phyloP scores from a whole-genome alignment of 1,140 invertebrate genomes.

The Nasonia longicornis region DNA sequence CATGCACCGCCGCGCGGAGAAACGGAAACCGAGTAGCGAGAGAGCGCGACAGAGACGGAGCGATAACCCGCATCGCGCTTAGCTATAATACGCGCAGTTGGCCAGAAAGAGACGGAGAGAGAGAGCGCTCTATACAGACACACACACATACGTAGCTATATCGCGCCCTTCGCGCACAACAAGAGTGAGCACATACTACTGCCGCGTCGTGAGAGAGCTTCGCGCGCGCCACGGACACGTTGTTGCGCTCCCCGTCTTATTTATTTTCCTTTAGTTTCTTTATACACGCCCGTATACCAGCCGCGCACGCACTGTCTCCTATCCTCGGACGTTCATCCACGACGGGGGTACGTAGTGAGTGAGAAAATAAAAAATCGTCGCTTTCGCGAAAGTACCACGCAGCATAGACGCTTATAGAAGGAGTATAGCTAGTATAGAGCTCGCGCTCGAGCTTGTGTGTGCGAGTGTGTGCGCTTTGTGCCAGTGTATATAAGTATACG shows the following conservation, averaged over 20 bases:
- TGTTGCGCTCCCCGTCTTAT: constrained; percentile 2
- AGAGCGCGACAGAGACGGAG: neutral
- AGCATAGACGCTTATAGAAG: constrained; percentile 50
- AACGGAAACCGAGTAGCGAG: neutral
- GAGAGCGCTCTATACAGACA: neutral
- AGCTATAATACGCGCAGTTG: neutral
- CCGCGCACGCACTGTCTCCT: neutral
- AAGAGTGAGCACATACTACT: neutral
- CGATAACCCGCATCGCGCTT: neutral
- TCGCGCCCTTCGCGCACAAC: constrained; percentile 33
- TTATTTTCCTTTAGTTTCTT: constrained; percentile 27
- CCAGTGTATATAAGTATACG: neutral
- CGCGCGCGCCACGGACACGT: constrained; percentile 11
- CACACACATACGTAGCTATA: constrained; percentile 29
- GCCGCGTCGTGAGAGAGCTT: constrained; percentile 27
- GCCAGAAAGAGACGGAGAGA: constrained; percentile 27
- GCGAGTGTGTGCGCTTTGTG: neutral
- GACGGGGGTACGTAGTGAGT: constrained; percentile 28
- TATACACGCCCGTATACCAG: neutral
- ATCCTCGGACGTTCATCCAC: neutral
- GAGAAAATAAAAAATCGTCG: neutral
- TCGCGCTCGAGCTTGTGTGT: neutral
- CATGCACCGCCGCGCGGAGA: constrained; percentile 15
- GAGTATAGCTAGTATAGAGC: constrained; percentile 24
- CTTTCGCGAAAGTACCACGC: constrained; percentile 49